Base-by-base conservation (phyloP, 2,888 invertebrate genomes). In the Monochamus alternatus region DNA sequence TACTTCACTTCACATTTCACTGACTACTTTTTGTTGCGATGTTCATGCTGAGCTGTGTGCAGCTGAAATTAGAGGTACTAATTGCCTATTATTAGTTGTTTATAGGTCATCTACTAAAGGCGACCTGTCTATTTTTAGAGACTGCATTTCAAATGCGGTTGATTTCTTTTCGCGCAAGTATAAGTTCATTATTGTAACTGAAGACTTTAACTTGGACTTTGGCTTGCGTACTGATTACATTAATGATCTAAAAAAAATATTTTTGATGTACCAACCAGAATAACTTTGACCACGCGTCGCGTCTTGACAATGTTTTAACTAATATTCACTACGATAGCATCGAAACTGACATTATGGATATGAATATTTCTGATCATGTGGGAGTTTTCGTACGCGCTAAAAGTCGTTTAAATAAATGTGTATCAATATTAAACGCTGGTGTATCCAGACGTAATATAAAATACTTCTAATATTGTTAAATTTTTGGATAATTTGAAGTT, bases 261-360 rank as follows among this genome's bases (percentile, higher is more conserved):
- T 58, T 14, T 9, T 58, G 58, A n/a, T 14, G 12, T 59, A 5
- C 59, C 59, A 59, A 59, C 59, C 5, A 59, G 59, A 10, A 59
- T 59, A 3, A 59, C 59, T 10, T 14, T 4, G 3, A 59, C 59
- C 9, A 59, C 59, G 5, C 1, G 59, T 59, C 22, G 8, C 5
- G 59, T 59, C 22, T 59, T 59, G 59, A 59, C 30, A 59, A 59
- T 59, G 5, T 59, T 14, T 5, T 59, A 4, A 59, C 59, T 59
- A 31, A 59, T 59, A 59, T 59, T 30, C 4, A 30, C 22, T 30
- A 12, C 0, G 30, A 4, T 14, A 30, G 9, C 31, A 38, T 31
- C 31, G 60, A 31, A 30, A 31, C n/a, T 8, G 60, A 4, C 8
- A 30, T 60, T 59, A 1, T 52, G 52, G 12, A 9, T n/a, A 52